Conservation (phyloP, 2,797 vertebrate genomes). For the Buceros bicornis region DNA sequence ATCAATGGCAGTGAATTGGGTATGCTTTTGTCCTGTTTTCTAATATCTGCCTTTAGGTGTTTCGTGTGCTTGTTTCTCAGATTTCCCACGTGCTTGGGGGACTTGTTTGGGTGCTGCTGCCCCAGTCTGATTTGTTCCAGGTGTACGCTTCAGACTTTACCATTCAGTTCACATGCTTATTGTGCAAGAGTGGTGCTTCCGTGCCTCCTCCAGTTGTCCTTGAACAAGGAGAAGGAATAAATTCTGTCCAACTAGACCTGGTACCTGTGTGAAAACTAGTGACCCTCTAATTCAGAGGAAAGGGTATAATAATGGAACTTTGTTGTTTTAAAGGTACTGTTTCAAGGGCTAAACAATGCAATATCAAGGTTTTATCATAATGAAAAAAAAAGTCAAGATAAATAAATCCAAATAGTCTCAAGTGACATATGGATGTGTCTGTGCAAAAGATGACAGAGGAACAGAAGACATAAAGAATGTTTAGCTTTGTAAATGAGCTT, state of each 20-base stretch:
- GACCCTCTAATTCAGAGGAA: neutral
- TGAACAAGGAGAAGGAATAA: neutral
- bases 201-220: neutral
- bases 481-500: neutral
- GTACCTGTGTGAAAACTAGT: neutral
- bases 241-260: neutral
- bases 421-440: neutral
- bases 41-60: neutral
- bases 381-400: neutral
- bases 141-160: neutral
- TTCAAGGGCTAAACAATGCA: neutral
- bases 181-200: neutral
- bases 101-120: neutral
- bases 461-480: neutral
- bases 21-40: accelerated
- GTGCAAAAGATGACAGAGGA: neutral
- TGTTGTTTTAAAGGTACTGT: neutral
- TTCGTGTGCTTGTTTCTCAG: neutral
- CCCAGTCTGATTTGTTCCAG: neutral
- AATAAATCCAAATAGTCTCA: neutral
- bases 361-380: neutral
- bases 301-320: neutral
- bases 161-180: accelerated
- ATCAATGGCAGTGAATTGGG: neutral
- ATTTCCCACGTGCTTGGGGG: neutral